These are phyloP conservation scores for Macrostomum cliftonense DNA, from an alignment of 2,888 invertebrate genomes.

Conservation along the genomic window DNA sequence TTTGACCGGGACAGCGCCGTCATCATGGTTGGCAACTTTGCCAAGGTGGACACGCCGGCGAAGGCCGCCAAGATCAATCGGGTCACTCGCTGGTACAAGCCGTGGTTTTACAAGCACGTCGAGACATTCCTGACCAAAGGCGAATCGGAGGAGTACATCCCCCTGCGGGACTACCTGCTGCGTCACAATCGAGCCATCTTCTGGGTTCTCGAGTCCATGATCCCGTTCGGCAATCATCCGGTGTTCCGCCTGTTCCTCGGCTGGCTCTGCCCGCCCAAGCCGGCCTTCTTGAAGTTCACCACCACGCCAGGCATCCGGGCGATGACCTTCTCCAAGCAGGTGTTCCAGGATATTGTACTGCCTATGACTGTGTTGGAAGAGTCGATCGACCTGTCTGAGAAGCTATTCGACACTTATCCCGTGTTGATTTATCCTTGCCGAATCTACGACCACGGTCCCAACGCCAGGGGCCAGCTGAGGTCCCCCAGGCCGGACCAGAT, in stretches of 20 bases:
- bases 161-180: conserved; percentile 61
- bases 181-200: conserved; percentile 60
- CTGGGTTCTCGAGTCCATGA: conserved; percentile 61
- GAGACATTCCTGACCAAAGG: conserved; percentile 39
- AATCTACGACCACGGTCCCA: conserved; percentile 47
- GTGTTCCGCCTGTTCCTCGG: conserved; percentile 55
- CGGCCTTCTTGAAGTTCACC: conserved; percentile 57
- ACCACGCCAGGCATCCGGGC: conserved; percentile 51
- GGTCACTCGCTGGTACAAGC: conserved; percentile 48
- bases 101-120: conserved; percentile 67
- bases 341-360: conserved; percentile 61
- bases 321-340: conserved; percentile 52
- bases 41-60: conserved; percentile 41
- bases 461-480: conserved; percentile 44
- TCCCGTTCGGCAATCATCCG: conserved; percentile 59
- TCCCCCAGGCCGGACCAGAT: conserved; percentile 45
- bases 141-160: conserved; percentile 49
- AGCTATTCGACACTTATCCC: conserved; percentile 50
- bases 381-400: conserved; percentile 45
- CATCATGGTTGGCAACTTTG: conserved; percentile 55
- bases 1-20: conserved; percentile 51
- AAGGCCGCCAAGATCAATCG: conserved; percentile 43
- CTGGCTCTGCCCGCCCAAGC: conserved; percentile 65
- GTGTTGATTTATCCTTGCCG: conserved; percentile 52
- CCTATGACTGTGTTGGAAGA: conserved; percentile 45